These are phyloP conservation scores for Hyposmocoma kahamanoa DNA, from an alignment of 1,140 invertebrate species.

Conservation along the genomic window DNA sequence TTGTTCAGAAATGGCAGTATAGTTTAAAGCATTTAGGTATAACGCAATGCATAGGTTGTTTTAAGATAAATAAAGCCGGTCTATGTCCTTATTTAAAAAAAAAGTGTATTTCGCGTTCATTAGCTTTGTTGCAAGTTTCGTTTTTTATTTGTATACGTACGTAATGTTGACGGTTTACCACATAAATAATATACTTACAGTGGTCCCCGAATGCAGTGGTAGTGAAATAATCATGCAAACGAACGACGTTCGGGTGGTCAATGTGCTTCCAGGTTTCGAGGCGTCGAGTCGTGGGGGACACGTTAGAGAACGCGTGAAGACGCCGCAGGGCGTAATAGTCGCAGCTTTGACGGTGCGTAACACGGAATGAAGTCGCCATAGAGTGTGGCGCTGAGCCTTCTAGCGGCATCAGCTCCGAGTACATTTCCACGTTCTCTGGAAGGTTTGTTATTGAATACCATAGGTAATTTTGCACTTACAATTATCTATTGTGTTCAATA, in stretches of 20 bases:
- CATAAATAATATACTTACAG: slow-evolving; percentile 80
- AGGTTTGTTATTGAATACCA: no score
- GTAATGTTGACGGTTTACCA: no score
- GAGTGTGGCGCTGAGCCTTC: slow-evolving; percentile 75
- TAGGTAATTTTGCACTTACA: no score
- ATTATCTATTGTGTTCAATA: no score
- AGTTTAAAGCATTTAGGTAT: no score
- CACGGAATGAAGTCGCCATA: slow-evolving; percentile 83
- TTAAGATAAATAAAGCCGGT: no score
- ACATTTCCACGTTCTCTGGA: slow-evolving; percentile 91
- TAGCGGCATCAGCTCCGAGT: slow-evolving; percentile 90
- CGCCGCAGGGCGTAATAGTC: slow-evolving; percentile 89
- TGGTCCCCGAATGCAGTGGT: slow-evolving; percentile 97
- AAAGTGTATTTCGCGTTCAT: no score
- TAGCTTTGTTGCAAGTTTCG: no score
- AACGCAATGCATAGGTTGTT: no score
- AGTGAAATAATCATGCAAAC: slow-evolving; percentile 93
- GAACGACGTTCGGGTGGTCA: slow-evolving; percentile 93
- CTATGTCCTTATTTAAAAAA: no score
- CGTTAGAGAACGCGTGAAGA: slow-evolving; percentile 87
- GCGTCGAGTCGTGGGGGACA: slow-evolving; percentile 91
- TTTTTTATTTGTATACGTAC: no score
- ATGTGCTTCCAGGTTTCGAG: slow-evolving; percentile 95
- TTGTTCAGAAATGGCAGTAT: no score
- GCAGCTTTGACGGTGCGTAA: slow-evolving; percentile 91